These are phyloP conservation scores for Triops cancriformis DNA, from an alignment of 1,140 invertebrate species.

Conservation along the genomic window DNA sequence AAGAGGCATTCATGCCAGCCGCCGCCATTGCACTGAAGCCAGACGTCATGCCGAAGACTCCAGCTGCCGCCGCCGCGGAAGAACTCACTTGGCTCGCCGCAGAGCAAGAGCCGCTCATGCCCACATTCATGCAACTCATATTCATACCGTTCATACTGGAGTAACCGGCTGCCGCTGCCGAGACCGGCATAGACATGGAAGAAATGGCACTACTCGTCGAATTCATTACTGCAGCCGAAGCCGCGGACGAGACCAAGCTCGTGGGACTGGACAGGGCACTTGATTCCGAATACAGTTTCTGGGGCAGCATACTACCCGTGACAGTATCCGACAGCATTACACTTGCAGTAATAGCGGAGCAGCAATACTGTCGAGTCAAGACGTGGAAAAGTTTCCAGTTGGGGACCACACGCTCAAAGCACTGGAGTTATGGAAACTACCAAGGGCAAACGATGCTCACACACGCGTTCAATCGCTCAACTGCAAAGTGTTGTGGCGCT, in stretches of 20 bases:
- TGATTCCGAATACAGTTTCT: constrained; percentile 47
- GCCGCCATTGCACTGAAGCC: constrained; percentile 50
- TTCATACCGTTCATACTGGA: constrained; percentile 45
- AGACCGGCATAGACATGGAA: constrained; percentile 44
- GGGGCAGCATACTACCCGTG: constrained; percentile 39
- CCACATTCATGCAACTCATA: constrained; percentile 52
- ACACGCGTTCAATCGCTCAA: not conserved
- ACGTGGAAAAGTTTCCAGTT: not conserved
- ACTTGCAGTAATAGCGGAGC: not conserved
- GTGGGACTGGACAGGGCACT: constrained; percentile 35
- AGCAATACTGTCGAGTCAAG: not conserved
- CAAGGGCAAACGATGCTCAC: not conserved
- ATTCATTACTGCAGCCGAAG: constrained; percentile 36
- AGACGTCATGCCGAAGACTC: constrained; percentile 36
- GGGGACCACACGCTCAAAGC: not conserved
- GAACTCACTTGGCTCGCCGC: constrained; percentile 33
- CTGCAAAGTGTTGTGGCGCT: not conserved
- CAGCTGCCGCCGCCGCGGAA: constrained; percentile 53
- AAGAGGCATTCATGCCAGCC: constrained; percentile 49
- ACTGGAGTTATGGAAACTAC: not conserved
- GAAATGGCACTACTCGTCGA: constrained; percentile 39
- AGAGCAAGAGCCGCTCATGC: not conserved
- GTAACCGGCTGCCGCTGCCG: constrained; percentile 45
- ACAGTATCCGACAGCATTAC: constrained; percentile 18
- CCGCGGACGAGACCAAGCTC: constrained; percentile 18